Base-by-base conservation (phyloP, 2,888 invertebrate species). In the Chymomyza fuscimana region DNA sequence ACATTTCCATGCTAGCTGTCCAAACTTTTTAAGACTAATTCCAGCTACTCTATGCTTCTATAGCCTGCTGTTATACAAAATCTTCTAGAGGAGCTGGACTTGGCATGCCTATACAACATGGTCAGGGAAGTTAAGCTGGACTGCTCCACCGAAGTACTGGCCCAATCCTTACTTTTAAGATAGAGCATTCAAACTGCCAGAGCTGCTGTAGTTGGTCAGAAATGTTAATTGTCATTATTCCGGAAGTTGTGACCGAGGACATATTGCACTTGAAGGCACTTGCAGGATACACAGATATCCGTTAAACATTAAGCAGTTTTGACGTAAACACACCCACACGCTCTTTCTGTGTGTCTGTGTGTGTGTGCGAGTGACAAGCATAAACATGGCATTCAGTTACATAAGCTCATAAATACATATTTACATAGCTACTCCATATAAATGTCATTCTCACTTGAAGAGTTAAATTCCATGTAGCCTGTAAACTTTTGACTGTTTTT, bases 251-350 rank as follows among this genome's bases (percentile, higher is more conserved):
- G 40, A 46, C 40, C 12, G 40, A 46, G 40, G 76, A 22, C 54
- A 73, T 69, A 79, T 73, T 25, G 69, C 65, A 71, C 63, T 16
- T 79, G 70, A 74, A 65, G 79, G 77, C 79, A 78, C 76, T 79
- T 79, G 71, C 74, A 76, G 69, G 19, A 54, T 54, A 19, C 16
- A 54, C 16, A 54, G 15, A 54, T n/a, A 54, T 54, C 54, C 16
- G 40, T 12, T 46, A 4, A 46, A 46, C 40, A 46, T 32, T 32
- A 32, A 32, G 7, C 32, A 32, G 32, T 32, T 32, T 25, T 25
- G 25, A 25, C 25, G 25, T 4, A 4, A 25, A 25, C 25, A 25
- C 25, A 25, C 7, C 0, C 7, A 36, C 7, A 36, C 36, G 5
- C 36, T 3, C 29, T 22, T 25, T 29, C 12, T 25, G 60, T 29